Percentiles rank a stretch among this genome's conserved stretches.
Conservation (phyloP, 1,140 invertebrate species). For the Pygmarrhopalites habei region DNA sequence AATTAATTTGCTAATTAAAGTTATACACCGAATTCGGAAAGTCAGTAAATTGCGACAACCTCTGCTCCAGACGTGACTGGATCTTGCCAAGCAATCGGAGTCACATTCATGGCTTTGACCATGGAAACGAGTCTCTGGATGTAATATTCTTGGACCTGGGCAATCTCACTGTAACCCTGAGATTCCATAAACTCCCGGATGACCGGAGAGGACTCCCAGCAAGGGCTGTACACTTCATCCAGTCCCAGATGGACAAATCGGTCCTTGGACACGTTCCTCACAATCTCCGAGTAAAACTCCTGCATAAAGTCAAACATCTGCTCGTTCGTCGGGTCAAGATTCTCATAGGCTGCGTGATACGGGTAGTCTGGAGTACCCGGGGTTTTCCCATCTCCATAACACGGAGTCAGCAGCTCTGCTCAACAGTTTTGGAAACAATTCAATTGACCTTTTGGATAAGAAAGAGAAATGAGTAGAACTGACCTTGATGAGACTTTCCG, state of each 20-base stretch:
- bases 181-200: slow-evolving; percentile 23
- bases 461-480: neutral
- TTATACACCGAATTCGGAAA: too few species aligned
- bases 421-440: slow-evolving; percentile 24
- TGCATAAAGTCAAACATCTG: slow-evolving; percentile 53
- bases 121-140: slow-evolving; percentile 22
- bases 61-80: slow-evolving; percentile 70
- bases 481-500: slow-evolving; percentile 32
- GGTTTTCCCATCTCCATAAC: slow-evolving; percentile 50
- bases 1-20: too few species aligned
- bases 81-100: slow-evolving; percentile 84
- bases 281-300: slow-evolving; percentile 62
- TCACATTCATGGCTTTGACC: slow-evolving; percentile 42
- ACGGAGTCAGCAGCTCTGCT: slow-evolving; percentile 63
- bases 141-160: slow-evolving; percentile 27
- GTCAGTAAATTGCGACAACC: too few species aligned
- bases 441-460: too few species aligned
- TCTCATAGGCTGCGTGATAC: slow-evolving; percentile 48
- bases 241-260: slow-evolving; percentile 77
- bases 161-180: slow-evolving; percentile 16
- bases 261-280: slow-evolving; percentile 59
- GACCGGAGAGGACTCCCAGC: slow-evolving; percentile 30
- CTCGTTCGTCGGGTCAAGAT: slow-evolving; percentile 61
- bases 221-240: slow-evolving; percentile 66
- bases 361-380: slow-evolving; percentile 52